Base-by-base conservation (phyloP, 1,140 invertebrate species). In the Atta colombica region DNA sequence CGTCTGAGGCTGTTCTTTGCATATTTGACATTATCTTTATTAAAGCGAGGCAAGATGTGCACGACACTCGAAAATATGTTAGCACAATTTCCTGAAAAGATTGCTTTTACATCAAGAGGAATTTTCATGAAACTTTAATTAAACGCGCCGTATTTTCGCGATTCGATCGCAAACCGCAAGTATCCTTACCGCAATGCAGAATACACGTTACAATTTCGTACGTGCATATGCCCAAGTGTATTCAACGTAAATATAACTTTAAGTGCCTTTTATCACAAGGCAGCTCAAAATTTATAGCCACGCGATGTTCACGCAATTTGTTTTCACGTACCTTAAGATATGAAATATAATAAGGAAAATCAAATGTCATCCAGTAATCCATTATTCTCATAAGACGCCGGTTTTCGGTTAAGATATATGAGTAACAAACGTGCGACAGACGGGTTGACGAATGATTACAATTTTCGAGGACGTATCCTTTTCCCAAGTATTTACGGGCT, bases 151-250 rank as follows among this genome's bases (percentile, higher is more conserved):
- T 49, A 28, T 66, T 16, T 21, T 18, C 14, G 49, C 10, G n/a
- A 84, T 84, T 39, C 14, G 49, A 55, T 88, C 39, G 51, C 12
- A 55, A n/a, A n/a, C 28, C 21, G n/a, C 45, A n/a, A 71, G 18
- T 58, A n/a, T 14, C 69, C 60, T 89, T 87, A 87, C 85, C 85
- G 88, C 88, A 90, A 89, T 89, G 89, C 88, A 61, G 88, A 74
- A 18, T 60, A 21, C 60, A 63, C 55, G 18, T 66, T 25, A 55
- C 21, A 58, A 51, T 72, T 77, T 45, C 18, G 35, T n/a, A 18
- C 31, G 31, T 51, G 25, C 39, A 35, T 55, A 8, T 39, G 2
- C 14, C 21, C 39, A 10, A 28, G 18, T 28, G 49, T 28, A 28
- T 74, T 12, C n/a, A 18, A 69, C 21, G 14, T 80, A 80, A 80